Percentiles rank a stretch among this genome's conserved stretches.
phyloP scores from a whole-genome alignment of 2,888 invertebrate species.

The Drosophila nigricruria region DNA sequence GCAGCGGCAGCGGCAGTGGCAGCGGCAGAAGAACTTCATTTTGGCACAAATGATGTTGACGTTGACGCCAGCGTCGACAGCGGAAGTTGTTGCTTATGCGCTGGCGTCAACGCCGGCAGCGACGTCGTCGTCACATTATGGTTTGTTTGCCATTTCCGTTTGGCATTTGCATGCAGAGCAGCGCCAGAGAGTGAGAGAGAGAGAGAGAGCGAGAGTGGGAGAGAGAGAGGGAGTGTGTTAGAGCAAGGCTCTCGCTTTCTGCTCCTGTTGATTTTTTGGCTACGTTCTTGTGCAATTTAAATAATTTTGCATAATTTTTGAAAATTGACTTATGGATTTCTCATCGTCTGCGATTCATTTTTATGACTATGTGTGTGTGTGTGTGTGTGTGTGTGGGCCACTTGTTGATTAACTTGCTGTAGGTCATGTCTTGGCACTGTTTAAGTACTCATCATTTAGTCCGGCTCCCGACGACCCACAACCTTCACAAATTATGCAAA shows the following conservation, averaged over 20 bases:
- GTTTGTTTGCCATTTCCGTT: slow-evolving; percentile 81
- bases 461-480: not conserved
- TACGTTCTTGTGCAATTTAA: slow-evolving; percentile 79
- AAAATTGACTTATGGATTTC: slow-evolving; percentile 83
- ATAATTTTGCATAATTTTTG: slow-evolving; percentile 84
- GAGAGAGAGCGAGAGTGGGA: not conserved
- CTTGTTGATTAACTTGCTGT: slow-evolving; percentile 79
- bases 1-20: not conserved
- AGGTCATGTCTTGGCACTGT: slow-evolving; percentile 78
- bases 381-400: slow-evolving; percentile 48
- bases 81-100: slow-evolving; percentile 72
- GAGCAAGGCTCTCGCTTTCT: slow-evolving; percentile 14
- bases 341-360: slow-evolving; percentile 75
- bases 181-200: slow-evolving; percentile 1
- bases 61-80: slow-evolving; percentile 50
- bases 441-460: slow-evolving; percentile 56
- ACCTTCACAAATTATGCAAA: slow-evolving; percentile 69
- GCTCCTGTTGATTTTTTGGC: slow-evolving; percentile 75
- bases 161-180: slow-evolving; percentile 77
- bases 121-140: slow-evolving; percentile 71
- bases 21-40: slow-evolving; percentile 56
- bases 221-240: not conserved
- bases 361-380: slow-evolving; percentile 49
- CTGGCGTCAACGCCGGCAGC: slow-evolving; percentile 40
- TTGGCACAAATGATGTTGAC: slow-evolving; percentile 61